Conservation (phyloP, 2,797 vertebrate species). For the Syngnathus rostellatus region DNA sequence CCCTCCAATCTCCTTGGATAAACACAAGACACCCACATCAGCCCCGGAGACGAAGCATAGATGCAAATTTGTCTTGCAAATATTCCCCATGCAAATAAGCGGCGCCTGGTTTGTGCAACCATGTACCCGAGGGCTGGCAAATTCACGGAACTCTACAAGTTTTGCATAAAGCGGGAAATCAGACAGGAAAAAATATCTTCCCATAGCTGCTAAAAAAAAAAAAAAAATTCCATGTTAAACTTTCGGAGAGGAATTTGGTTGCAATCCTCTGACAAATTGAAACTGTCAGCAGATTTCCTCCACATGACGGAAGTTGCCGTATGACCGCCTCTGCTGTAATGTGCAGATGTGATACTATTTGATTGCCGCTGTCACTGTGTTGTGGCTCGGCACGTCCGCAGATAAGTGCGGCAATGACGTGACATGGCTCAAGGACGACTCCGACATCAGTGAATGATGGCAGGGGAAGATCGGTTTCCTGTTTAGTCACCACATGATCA, state of each 20-base stretch:
- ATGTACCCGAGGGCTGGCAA: constrained; percentile 24
- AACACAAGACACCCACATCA: background rate
- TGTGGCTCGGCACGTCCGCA: constrained; percentile 27
- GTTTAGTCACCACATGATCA: background rate
- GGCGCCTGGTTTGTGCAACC: constrained; percentile 15
- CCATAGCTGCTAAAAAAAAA: background rate
- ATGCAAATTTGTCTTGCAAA: constrained; percentile 86
- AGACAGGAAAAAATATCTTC: background rate
- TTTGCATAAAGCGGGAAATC: constrained; percentile 21
- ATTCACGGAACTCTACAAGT: constrained; percentile 20
- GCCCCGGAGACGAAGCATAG: background rate
- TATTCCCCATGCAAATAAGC: constrained; percentile 78
- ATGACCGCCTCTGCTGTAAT: background rate
- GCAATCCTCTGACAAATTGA: background rate
- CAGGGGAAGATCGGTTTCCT: constrained; percentile 4
- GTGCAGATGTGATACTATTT: constrained; percentile 39
- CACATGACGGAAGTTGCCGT: constrained; percentile 41
- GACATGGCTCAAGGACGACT: constrained; percentile 13
- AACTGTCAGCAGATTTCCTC: constrained; percentile 48
- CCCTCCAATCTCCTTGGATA: background rate
- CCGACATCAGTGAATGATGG: constrained; percentile 13
- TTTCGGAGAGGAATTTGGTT: constrained; percentile 1
- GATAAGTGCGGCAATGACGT: constrained; percentile 41
- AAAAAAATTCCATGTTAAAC: background rate
- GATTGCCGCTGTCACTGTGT: constrained; percentile 45